A percentile compares a stretch with the other conserved stretches of the same genome.
Conservation (phyloP, 2,888 invertebrate genomes). For the Bimastos eiseni region DNA sequence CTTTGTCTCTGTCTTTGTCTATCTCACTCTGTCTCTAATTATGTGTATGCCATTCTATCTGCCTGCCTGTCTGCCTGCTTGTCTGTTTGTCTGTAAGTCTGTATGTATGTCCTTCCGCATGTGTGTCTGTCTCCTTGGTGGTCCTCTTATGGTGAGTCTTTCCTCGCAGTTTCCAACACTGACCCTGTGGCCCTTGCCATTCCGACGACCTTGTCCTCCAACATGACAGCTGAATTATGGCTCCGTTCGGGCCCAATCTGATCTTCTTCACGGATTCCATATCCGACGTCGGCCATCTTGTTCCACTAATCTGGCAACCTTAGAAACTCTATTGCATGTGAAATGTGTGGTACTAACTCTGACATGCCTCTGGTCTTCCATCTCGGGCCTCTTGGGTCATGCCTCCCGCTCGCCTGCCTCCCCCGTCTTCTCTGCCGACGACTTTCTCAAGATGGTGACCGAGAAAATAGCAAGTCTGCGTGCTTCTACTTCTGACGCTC, state of each 20-base stretch:
- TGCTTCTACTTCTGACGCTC: too few species aligned
- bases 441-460: too few species aligned
- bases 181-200: not conserved
- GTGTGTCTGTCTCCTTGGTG: not conserved
- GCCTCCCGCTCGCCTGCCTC: too few species aligned
- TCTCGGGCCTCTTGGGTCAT: too few species aligned
- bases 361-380: too few species aligned
- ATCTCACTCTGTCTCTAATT: not conserved
- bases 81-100: not conserved
- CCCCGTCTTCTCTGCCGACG: too few species aligned
- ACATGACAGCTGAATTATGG: not conserved
- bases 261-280: not conserved
- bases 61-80: not conserved
- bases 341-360: not conserved
- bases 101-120: not conserved
- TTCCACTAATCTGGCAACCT: not conserved
- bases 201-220: not conserved
- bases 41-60: not conserved
- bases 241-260: not conserved
- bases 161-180: not conserved
- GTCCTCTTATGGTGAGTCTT: not conserved
- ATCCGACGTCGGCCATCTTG: not conserved
- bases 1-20: not conserved
- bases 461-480: too few species aligned
- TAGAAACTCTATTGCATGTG: not conserved